Evolutionary conservation across 1,140 invertebrate species (phyloP).

Genomic region (Diorhabda elongata): DNA sequence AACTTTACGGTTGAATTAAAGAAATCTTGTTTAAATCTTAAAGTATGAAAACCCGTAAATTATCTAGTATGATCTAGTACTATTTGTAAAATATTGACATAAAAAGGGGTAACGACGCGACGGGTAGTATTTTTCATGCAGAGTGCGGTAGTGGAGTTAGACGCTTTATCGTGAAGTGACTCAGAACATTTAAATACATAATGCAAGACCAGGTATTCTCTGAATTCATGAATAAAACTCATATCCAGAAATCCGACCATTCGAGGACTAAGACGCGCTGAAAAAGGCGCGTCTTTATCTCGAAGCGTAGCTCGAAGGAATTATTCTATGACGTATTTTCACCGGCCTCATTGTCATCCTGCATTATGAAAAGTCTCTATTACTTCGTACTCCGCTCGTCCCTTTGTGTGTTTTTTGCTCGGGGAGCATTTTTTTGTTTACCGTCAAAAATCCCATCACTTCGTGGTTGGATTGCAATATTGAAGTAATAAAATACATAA

Average conservation of each 20-base stretch:
- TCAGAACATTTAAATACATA: slow-evolving; percentile 38
- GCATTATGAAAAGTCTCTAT: slow-evolving; percentile 31
- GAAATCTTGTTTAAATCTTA: too few relatives aligned
- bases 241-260: slow-evolving; percentile 28
- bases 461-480: not conserved
- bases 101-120: slow-evolving; percentile 19
- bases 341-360: slow-evolving; percentile 23
- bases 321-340: slow-evolving; percentile 25
- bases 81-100: slow-evolving; percentile 19
- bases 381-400: slow-evolving; percentile 21
- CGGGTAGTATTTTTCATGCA: slow-evolving; percentile 22
- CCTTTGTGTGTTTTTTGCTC: slow-evolving; percentile 27
- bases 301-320: slow-evolving; percentile 18
- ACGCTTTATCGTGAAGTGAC: slow-evolving; percentile 27
- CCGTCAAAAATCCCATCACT: not conserved
- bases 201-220: slow-evolving; percentile 36
- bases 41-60: not conserved
- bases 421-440: slow-evolving; percentile 22
- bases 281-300: slow-evolving; percentile 22
- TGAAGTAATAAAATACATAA: not conserved
- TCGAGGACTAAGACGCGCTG: slow-evolving; percentile 23
- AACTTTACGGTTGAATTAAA: too few relatives aligned
- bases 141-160: slow-evolving; percentile 19
- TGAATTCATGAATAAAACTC: slow-evolving; percentile 40
- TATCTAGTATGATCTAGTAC: not conserved